These are phyloP conservation scores for Steinernema hermaphroditum DNA, from an alignment of 2,888 invertebrate species.

Conservation along the genomic window DNA sequence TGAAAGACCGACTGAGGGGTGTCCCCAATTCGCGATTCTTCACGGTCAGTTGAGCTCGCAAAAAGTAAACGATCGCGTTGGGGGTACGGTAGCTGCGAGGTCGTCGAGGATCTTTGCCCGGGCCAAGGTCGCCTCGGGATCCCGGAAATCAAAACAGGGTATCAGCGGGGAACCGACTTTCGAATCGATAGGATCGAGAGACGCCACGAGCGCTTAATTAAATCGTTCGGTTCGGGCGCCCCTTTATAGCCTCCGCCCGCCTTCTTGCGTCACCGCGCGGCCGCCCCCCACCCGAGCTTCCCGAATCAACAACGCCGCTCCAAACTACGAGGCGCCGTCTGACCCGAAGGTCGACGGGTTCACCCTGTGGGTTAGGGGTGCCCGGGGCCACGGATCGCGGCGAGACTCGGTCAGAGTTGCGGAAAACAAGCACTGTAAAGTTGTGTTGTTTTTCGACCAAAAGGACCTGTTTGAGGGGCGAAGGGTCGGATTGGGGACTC, in stretches of 20 bases:
- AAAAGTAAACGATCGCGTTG: not conserved
- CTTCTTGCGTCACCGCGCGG: not conserved
- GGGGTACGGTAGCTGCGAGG: not conserved
- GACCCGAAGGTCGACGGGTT: conserved; percentile 6
- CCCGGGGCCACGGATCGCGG: not conserved
- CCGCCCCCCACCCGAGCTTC: conserved; percentile 13
- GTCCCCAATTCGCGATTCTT: conserved; percentile 24
- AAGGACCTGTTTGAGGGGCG: conserved; percentile 1
- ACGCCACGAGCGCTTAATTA: not conserved
- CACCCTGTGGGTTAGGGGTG: not conserved
- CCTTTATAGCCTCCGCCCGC: conserved; percentile 11
- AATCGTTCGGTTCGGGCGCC: not conserved
- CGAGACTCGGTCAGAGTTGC: not conserved
- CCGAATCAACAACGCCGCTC: conserved; percentile 19
- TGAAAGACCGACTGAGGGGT: not conserved
- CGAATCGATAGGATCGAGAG: not conserved
- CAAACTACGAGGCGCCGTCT: conserved; percentile 24
- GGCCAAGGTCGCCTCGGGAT: too few relatives aligned
- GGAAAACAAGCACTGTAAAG: conserved; percentile 17
- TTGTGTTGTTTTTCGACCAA: not conserved
- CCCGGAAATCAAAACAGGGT: too few relatives aligned
- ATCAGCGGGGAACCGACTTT: too few relatives aligned
- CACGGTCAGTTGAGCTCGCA: conserved; percentile 9
- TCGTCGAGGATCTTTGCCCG: too few relatives aligned
- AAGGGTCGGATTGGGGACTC: too few relatives aligned